Percentiles rank a stretch among this genome's conserved stretches.
phyloP scores from a whole-genome alignment of 2,888 invertebrate species.

The Hemaris fuciformis region DNA sequence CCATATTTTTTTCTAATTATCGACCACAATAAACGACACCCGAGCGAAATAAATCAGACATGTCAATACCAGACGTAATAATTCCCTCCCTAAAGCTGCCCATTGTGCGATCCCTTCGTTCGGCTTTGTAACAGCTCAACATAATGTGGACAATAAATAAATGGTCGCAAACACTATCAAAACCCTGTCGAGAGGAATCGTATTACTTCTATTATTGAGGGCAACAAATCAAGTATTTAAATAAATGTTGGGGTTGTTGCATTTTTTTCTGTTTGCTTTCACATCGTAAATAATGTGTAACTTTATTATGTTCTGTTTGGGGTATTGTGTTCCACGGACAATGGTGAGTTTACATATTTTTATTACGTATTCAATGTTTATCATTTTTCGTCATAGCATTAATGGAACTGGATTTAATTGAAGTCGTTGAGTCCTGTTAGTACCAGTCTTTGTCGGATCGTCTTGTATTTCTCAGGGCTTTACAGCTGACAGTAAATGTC shows the following conservation, averaged over 20 bases:
- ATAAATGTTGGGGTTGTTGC: constrained; percentile 16
- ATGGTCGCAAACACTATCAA: constrained; percentile 52
- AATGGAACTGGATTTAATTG: too few relatives aligned
- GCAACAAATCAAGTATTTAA: constrained; percentile 56
- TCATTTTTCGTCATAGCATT: background rate
- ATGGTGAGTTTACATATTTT: background rate
- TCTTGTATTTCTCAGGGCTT: too few relatives aligned
- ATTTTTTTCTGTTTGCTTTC: constrained; percentile 10
- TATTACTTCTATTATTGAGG: constrained; percentile 37
- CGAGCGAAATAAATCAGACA: constrained; percentile 42
- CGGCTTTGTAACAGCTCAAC: constrained; percentile 41
- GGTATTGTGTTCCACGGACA: background rate
- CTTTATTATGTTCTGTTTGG: background rate
- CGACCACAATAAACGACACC: constrained; percentile 36
- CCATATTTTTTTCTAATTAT: constrained; percentile 21
- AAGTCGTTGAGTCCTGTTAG: too few relatives aligned
- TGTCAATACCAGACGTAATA: constrained; percentile 46
- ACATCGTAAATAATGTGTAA: constrained; percentile 7
- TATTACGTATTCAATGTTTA: background rate
- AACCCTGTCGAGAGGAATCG: constrained; percentile 34
- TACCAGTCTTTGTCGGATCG: too few relatives aligned
- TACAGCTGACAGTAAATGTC: too few relatives aligned
- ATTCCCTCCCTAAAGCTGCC: constrained; percentile 14
- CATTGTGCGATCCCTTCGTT: constrained; percentile 20
- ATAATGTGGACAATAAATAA: constrained; percentile 43